phyloP scores from a whole-genome alignment of 2,797 vertebrate genomes.

The Novumbra hubbsi region DNA sequence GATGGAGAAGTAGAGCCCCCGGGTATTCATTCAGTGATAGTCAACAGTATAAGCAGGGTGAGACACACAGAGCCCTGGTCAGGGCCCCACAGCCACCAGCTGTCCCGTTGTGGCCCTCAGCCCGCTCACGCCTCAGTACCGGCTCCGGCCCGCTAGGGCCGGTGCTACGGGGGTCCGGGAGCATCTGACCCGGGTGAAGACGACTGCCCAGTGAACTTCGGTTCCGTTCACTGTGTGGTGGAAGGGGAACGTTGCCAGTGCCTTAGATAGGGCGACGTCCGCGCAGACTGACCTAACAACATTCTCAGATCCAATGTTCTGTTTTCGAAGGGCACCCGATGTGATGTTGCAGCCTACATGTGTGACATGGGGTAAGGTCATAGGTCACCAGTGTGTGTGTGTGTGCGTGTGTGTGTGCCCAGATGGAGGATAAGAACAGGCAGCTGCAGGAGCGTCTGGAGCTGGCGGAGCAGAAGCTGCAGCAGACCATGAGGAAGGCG shows the following conservation, averaged over 20 bases:
- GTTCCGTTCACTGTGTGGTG: not conserved
- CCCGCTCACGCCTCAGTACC: constrained; percentile 42
- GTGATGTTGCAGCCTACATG: not conserved
- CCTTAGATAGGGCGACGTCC: too few relatives aligned
- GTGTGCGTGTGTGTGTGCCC: constrained; percentile 33
- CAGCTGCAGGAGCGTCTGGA: constrained; percentile 97
- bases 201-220: constrained; percentile 31
- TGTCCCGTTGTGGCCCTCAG: not conserved
- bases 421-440: constrained; percentile 99
- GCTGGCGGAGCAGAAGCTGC: constrained; percentile 95
- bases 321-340: not conserved
- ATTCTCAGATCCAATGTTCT: not conserved
- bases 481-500: constrained; percentile 98
- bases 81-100: too few relatives aligned
- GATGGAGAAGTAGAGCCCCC: not conserved
- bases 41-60: constrained; percentile 22
- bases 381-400: constrained; percentile 15
- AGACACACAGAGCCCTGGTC: not conserved
- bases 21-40: constrained; percentile 19
- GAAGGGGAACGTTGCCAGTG: not conserved
- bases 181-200: constrained; percentile 53
- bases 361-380: not conserved
- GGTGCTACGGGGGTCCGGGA: constrained; percentile 50
- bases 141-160: constrained; percentile 42
- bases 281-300: not conserved